Evolutionary conservation across 2,113 vertebrate genomes (phyloP).

Genomic region (Pelvicachromis taeniatus): DNA sequence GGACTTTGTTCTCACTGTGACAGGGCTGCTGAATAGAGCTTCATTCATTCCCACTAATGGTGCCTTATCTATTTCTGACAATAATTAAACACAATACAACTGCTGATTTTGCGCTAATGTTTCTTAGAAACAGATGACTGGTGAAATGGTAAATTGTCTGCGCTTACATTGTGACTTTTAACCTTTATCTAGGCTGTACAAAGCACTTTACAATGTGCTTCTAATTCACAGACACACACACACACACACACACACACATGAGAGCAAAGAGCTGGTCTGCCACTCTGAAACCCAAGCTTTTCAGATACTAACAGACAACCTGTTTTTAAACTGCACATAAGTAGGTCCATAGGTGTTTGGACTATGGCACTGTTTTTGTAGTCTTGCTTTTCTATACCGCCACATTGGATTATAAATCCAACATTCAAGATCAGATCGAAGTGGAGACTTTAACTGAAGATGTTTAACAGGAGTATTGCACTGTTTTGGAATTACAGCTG

Average conservation of each 20-base stretch:
- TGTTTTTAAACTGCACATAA: background rate
- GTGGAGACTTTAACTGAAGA: background rate
- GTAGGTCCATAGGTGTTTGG: too few relatives aligned
- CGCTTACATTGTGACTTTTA: background rate
- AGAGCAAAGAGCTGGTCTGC: background rate
- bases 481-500: background rate
- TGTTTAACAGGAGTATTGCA: background rate
- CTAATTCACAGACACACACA: background rate
- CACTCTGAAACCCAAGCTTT: background rate
- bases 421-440: fast-evolving
- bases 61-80: background rate
- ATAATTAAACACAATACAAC: background rate
- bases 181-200: background rate
- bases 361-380: too few relatives aligned
- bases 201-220: background rate
- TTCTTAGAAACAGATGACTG: background rate
- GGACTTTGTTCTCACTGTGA: background rate
- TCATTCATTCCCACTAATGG: background rate
- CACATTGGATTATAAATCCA: background rate
- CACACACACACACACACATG: background rate
- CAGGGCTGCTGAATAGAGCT: background rate
- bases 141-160: background rate
- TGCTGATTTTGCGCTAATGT: background rate
- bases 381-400: fast-evolving
- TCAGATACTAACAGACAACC: background rate